phyloP scores from a whole-genome alignment of 1,140 invertebrate genomes.

The Drosophila setifemur region DNA sequence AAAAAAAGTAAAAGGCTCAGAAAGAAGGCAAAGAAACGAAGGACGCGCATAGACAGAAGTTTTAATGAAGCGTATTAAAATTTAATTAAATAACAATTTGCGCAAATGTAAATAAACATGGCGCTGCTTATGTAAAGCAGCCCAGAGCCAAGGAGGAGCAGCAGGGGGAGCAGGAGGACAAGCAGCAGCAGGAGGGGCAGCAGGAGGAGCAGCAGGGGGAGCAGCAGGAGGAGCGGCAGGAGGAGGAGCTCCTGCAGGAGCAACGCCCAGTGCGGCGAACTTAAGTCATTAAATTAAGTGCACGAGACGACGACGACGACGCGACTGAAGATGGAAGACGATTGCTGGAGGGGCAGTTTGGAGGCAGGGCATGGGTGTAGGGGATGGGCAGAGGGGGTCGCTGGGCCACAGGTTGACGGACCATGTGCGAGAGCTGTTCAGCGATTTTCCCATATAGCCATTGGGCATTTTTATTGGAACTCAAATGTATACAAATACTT shows the following conservation, averaged over 20 bases:
- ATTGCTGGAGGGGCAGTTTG: too few species aligned
- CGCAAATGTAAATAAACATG: slow-evolving; percentile 77
- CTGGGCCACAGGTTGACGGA: too few species aligned
- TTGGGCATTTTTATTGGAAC: too few species aligned
- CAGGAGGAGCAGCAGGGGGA: too few species aligned
- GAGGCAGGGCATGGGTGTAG: not conserved
- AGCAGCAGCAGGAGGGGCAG: too few species aligned
- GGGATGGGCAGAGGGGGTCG: not conserved
- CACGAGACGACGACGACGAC: slow-evolving; percentile 33
- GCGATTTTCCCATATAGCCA: too few species aligned
- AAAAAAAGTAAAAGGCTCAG: not conserved
- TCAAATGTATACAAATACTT: too few species aligned
- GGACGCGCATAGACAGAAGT: slow-evolving; percentile 50
- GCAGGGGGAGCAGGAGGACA: not conserved
- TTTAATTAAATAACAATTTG: slow-evolving; percentile 80
- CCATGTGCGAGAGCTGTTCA: too few species aligned
- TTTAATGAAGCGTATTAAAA: slow-evolving; percentile 79
- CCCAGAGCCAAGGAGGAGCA: not conserved
- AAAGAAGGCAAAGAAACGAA: not conserved
- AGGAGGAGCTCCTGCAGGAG: slow-evolving; percentile 2
- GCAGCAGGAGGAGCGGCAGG: too few species aligned
- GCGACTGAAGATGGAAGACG: not conserved
- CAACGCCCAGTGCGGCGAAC: slow-evolving; percentile 67
- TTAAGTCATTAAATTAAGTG: slow-evolving; percentile 79
- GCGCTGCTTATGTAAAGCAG: slow-evolving; percentile 67